Base-by-base conservation (phyloP, 2,888 invertebrate genomes). In the Tiliacea aurago region DNA sequence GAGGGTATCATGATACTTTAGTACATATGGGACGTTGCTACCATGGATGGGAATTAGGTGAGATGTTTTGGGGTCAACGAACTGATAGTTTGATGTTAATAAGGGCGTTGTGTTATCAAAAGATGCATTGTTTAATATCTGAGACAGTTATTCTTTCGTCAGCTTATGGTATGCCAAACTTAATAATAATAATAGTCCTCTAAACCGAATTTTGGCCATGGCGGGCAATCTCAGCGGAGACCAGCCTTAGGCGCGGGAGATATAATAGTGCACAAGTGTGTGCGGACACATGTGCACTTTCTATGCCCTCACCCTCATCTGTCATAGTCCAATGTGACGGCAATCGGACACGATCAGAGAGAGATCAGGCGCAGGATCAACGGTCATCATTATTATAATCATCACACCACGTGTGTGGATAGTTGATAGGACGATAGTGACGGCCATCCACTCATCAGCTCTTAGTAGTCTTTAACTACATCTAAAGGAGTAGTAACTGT, bases 1-100 rank as follows among this genome's bases (percentile, higher is more conserved):
- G 20, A 86, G 83, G 81, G 74, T 83, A 87, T 86, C 86, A 72
- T 73, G 66, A 77, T 72, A 76, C 61, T 55, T 84, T 61, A 74
- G 66, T 78, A 66, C 79, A 71, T 33, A 80, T 80, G 53, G 75
- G 62, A 55, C 71, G 11, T 69, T 70, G 61, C 53, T 62, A 49
- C 84, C 66, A 81, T 84, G 37, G 72, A 59, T 66, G 49, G 47
- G 67, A 81, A 81, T 84, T 81, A 68, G 80, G 80, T 71, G 70
- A 70, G n/a, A 51, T 70, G 11, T 43, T 61, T 53, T 47, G 18
- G 67, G 58, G 62, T 59, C 84, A 71, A 53, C 59, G 76, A 76
- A 69, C 84, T 83, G 41, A 53, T 23, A 28, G 28, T 59, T 75
- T 49, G 45, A 7, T 47, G 23, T 51, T 55, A 23, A 47, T 63